Percentiles rank a stretch among this genome's conserved stretches.
Evolutionary conservation across 92 coral and sea anemone species (phyloP).

Genomic region (Parazoanthus swiftii): DNA sequence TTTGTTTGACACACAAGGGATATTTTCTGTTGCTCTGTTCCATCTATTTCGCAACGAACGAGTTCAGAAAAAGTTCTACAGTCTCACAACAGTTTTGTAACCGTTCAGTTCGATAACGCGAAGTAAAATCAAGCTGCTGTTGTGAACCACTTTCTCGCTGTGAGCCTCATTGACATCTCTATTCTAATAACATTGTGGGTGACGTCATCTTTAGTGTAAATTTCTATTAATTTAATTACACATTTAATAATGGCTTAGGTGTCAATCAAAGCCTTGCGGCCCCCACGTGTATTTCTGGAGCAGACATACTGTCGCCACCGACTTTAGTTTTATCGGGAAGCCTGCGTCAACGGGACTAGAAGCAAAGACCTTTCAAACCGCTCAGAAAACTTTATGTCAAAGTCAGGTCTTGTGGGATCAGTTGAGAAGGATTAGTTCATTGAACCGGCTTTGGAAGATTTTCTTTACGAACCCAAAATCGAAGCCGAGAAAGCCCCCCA

Average conservation of each 20-base stretch:
- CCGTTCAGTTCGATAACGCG: slow-evolving; percentile 16
- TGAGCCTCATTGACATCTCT: slow-evolving; percentile 29
- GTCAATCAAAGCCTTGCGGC: slow-evolving; percentile 75
- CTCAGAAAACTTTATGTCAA: slow-evolving; percentile 56
- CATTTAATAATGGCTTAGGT: slow-evolving; percentile 75
- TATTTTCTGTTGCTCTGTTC: slow-evolving; percentile 23
- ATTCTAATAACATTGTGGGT: slow-evolving; percentile 47
- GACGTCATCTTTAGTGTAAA: slow-evolving; percentile 81
- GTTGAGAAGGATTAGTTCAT: slow-evolving; percentile 20
- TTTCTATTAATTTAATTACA: slow-evolving; percentile 88
- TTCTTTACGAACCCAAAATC: slow-evolving; percentile 16
- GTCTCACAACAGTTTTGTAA: neutral
- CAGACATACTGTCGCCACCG: slow-evolving; percentile 89
- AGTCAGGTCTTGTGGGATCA: slow-evolving; percentile 40
- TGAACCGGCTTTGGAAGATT: slow-evolving; percentile 38
- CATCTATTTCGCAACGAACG: neutral
- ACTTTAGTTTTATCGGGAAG: slow-evolving; percentile 67
- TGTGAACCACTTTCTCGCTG: slow-evolving; percentile 24
- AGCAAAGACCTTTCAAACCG: slow-evolving; percentile 52
- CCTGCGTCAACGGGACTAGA: slow-evolving; percentile 65
- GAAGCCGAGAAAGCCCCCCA: slow-evolving; percentile 32
- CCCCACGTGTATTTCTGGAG: slow-evolving; percentile 78
- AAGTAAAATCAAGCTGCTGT: neutral
- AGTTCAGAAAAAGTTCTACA: neutral
- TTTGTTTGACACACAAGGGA: slow-evolving; percentile 59